Evolutionary conservation across 2,797 vertebrate species (phyloP).

Genomic region (Tadarida brasiliensis): DNA sequence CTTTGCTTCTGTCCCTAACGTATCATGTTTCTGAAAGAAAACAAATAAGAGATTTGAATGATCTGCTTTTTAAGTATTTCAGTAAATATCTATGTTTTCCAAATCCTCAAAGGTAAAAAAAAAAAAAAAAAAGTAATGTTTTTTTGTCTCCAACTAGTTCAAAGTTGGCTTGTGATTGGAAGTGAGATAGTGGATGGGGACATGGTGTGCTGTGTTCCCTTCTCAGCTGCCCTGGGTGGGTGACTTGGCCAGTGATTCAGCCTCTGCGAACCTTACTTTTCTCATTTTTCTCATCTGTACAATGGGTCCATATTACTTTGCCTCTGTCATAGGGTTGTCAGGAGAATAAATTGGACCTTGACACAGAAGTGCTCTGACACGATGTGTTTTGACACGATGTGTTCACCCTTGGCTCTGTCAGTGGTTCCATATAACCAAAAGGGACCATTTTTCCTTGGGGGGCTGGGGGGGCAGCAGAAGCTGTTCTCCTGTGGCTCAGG

Average conservation of each 20-base stretch:
- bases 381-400: too few species aligned
- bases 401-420: neutral
- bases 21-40: conserved; percentile 53
- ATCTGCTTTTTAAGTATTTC: conserved; percentile 67
- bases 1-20: conserved; percentile 70
- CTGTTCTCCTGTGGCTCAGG: rapidly evolving
- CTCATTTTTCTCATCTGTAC: neutral
- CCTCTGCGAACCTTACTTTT: neutral
- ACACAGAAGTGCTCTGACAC: neutral
- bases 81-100: conserved; percentile 75
- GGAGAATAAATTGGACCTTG: neutral
- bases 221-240: neutral
- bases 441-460: neutral
- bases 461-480: neutral
- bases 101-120: conserved; percentile 45
- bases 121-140: neutral
- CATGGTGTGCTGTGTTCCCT: neutral
- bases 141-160: neutral
- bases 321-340: neutral
- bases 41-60: neutral
- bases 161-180: neutral
- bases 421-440: neutral
- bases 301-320: neutral
- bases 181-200: neutral
- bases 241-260: neutral